Percentiles rank a stretch among this genome's conserved stretches.
Conservation (phyloP, 1,140 invertebrate genomes). For the Drosophila arizonae region DNA sequence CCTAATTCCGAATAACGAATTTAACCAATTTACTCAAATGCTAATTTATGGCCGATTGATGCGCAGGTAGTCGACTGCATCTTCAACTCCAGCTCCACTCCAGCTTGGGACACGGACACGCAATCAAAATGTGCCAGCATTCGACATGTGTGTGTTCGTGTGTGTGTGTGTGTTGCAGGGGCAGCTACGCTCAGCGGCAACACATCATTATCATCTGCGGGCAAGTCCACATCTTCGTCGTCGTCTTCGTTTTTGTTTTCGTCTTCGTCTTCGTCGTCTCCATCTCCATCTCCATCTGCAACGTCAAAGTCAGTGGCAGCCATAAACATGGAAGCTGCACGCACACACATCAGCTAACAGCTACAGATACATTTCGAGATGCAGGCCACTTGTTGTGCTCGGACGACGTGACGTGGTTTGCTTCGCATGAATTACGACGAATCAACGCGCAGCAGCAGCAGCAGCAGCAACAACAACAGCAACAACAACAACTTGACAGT, state of each 20-base stretch:
- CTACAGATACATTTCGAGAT: conserved; percentile 28
- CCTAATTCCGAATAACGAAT: conserved; percentile 83
- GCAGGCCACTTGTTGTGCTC: conserved; percentile 49
- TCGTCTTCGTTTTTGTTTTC: conserved; percentile 37
- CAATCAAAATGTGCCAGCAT: conserved; percentile 42
- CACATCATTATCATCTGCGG: conserved; percentile 57
- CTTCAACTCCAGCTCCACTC: neutral
- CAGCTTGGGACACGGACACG: conserved; percentile 26
- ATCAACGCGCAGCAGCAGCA: conserved; percentile 61
- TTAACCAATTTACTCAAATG: conserved; percentile 83
- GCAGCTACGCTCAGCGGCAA: conserved; percentile 22
- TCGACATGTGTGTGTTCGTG: neutral
- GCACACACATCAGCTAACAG: conserved; percentile 42
- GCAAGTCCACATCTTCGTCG: neutral
- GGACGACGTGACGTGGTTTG: conserved; percentile 35
- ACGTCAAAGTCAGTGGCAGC: conserved; percentile 58
- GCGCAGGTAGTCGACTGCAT: conserved; percentile 66
- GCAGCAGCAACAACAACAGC: conserved; percentile 17
- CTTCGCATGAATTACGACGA: conserved; percentile 70
- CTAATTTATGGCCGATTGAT: conserved; percentile 82
- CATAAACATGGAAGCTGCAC: conserved; percentile 72
- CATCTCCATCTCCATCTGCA: conserved; percentile 14
- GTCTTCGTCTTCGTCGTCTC: neutral
- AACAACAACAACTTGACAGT: conserved; percentile 55
- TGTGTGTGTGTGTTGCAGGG: conserved; percentile 10